Conservation (phyloP, 2,113 vertebrate genomes). For the Epinephelus lanceolatus region DNA sequence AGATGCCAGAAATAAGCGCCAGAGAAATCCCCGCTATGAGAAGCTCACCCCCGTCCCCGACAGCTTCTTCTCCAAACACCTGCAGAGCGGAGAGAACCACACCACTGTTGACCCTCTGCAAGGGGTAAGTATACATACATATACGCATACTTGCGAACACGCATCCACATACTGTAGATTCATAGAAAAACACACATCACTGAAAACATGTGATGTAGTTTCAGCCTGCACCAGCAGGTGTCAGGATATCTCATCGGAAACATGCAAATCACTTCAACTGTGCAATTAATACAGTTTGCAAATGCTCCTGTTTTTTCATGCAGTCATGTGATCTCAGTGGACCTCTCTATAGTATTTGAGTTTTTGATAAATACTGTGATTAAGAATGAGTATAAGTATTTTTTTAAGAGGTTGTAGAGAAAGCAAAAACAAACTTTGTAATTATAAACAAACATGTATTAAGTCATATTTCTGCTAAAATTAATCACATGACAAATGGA, state of each 20-base stretch:
- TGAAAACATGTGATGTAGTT: slow-evolving; percentile 40
- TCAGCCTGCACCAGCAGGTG: slow-evolving; percentile 68
- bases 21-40: slow-evolving; percentile 96
- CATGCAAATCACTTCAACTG: not conserved
- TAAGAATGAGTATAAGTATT: not conserved
- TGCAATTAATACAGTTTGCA: not conserved
- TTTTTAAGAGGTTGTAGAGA: not conserved
- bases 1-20: slow-evolving; percentile 96
- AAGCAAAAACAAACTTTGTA: not conserved
- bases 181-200: not conserved
- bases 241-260: slow-evolving; percentile 39
- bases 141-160: not conserved
- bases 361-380: not conserved
- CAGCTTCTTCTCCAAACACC: slow-evolving; percentile 98
- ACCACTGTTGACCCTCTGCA: slow-evolving; percentile 94
- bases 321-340: not conserved
- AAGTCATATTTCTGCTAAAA: not conserved
- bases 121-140: slow-evolving; percentile 84
- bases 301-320: not conserved
- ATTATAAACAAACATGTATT: not conserved
- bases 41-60: slow-evolving; percentile 97
- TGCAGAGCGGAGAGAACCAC: slow-evolving; percentile 94
- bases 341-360: not conserved
- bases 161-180: not conserved
- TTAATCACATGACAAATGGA: not conserved